A percentile compares a stretch with the other conserved stretches of the same genome.
Conservation (phyloP, 2,797 vertebrate genomes). For the Vespertilio murinus region DNA sequence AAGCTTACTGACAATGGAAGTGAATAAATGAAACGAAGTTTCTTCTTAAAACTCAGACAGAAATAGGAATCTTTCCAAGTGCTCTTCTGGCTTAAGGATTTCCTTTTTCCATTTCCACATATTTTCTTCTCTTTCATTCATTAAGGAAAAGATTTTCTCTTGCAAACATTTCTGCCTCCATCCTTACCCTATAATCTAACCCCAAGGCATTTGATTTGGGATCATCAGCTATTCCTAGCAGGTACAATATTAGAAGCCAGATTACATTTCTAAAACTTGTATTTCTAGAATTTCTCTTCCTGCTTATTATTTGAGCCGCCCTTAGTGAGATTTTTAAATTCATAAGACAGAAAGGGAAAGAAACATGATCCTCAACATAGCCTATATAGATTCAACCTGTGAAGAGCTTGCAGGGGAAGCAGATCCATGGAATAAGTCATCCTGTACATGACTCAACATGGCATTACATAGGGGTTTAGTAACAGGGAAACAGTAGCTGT, state of each 20-base stretch:
- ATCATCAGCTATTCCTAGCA: not conserved
- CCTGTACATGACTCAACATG: not conserved
- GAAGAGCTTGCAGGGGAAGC: conserved; percentile 25
- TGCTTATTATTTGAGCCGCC: not conserved
- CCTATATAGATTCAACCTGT: not conserved
- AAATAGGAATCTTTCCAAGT: conserved; percentile 38
- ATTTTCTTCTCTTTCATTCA: conserved; percentile 55
- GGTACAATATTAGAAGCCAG: conserved; percentile 10
- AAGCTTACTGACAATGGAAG: not conserved
- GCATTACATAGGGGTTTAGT: not conserved
- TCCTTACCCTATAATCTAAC: conserved; percentile 13
- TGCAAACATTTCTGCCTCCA: conserved; percentile 7
- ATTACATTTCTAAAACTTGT: conserved; percentile 33
- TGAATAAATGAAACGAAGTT: not conserved
- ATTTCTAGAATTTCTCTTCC: conserved; percentile 35
- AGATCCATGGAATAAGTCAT: not conserved
- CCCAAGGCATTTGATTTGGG: not conserved
- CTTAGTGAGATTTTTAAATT: conserved; percentile 26
- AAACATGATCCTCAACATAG: conserved; percentile 11
- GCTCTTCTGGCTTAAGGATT: not conserved
- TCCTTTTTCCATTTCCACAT: conserved; percentile 26
- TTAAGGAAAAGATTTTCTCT: conserved; percentile 28
- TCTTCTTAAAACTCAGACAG: not conserved
- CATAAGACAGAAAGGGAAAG: conserved; percentile 36
- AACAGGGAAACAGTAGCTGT: not conserved